A percentile compares a stretch with the other conserved stretches of the same genome.
phyloP scores from a whole-genome alignment of 2,888 invertebrate species.

The Pollenia amentaria region DNA sequence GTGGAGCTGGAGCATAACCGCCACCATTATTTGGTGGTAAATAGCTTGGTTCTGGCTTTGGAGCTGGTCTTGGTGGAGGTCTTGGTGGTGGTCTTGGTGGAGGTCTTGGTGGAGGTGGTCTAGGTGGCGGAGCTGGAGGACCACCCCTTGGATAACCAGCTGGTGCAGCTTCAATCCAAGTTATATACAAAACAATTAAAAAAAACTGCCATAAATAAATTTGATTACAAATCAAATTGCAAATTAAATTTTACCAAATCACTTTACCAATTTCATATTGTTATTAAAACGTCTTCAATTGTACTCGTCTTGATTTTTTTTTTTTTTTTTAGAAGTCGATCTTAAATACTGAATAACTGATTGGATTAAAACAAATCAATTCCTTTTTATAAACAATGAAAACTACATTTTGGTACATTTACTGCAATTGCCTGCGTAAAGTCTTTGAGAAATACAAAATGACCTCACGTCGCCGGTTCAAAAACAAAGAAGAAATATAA shows the following conservation, averaged over 20 bases:
- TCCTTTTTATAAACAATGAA: conserved; percentile 67
- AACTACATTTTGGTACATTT: conserved; percentile 7
- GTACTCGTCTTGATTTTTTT: too few relatives aligned
- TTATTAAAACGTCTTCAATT: not conserved
- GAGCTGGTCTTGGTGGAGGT: conserved; percentile 60
- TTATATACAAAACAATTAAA: conserved; percentile 51
- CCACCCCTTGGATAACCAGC: conserved; percentile 78
- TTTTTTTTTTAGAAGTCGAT: conserved; percentile 33
- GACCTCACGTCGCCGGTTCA: conserved; percentile 73
- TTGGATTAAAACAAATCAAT: conserved; percentile 16
- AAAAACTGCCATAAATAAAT: conserved; percentile 46
- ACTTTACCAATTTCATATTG: conserved; percentile 64
- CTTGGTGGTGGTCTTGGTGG: conserved; percentile 69
- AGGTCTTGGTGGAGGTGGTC: conserved; percentile 43
- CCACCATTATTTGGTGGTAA: not conserved
- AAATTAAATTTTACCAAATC: not conserved
- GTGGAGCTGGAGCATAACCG: conserved; percentile 27
- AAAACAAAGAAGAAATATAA: conserved; percentile 58
- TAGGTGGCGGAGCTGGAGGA: conserved; percentile 26
- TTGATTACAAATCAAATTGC: not conserved
- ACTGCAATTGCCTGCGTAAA: conserved; percentile 5
- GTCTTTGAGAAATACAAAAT: conserved; percentile 36
- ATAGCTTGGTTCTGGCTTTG: conserved; percentile 50
- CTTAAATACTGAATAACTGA: conserved; percentile 45
- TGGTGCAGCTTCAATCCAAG: conserved; percentile 75